These are phyloP conservation scores for Spondyliosoma cantharus DNA, from an alignment of 2,797 vertebrate genomes.

Conservation along the genomic window DNA sequence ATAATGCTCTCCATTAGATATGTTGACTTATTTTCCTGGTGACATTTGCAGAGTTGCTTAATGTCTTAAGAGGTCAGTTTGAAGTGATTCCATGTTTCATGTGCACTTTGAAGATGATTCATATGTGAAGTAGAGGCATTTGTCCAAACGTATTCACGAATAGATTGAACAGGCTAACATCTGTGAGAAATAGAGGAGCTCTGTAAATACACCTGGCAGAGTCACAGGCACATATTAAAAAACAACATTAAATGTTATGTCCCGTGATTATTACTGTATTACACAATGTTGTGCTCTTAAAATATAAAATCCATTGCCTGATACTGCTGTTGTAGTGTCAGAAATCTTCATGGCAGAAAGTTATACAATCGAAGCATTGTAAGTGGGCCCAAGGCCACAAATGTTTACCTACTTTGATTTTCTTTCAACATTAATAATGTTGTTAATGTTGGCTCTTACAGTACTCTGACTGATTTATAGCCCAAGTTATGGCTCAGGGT, in stretches of 20 bases:
- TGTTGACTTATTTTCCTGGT: background rate
- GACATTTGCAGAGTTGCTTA: background rate
- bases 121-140: background rate
- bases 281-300: background rate
- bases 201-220: slow-evolving; percentile 11
- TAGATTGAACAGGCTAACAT: background rate
- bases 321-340: background rate
- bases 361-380: background rate
- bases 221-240: background rate
- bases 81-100: background rate
- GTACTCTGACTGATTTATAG: too few species aligned
- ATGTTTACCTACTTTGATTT: background rate
- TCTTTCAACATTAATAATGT: too few species aligned
- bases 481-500: background rate
- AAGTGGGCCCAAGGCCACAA: background rate
- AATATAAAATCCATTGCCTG: background rate
- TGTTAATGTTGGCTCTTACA: too few species aligned
- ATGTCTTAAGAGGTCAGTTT: background rate
- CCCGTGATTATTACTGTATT: background rate
- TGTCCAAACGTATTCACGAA: background rate
- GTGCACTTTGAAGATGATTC: background rate
- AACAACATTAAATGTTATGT: too few species aligned
- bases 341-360: background rate
- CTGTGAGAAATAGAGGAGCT: background rate
- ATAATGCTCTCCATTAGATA: background rate